Conservation (phyloP, 2,113 vertebrate genomes). For the Pyrgilauda ruficollis region DNA sequence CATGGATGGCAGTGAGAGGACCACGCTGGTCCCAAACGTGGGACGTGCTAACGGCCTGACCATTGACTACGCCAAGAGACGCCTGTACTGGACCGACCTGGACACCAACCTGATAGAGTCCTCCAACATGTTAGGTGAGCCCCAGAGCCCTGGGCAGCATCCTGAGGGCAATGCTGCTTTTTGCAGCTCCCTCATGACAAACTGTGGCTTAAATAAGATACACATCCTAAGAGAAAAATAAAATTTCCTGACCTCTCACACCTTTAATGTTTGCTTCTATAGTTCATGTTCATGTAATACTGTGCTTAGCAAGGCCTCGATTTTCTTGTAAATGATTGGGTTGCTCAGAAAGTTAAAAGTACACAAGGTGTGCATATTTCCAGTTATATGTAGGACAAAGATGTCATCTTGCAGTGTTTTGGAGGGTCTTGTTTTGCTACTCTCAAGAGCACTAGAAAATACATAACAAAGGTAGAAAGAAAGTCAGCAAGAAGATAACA, state of each 20-base stretch:
- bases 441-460: background rate
- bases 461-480: background rate
- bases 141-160: background rate
- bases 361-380: background rate
- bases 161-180: background rate
- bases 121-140: constrained; percentile 92
- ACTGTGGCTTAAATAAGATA: background rate
- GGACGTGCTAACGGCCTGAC: constrained; percentile 94
- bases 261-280: background rate
- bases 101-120: constrained; percentile 96
- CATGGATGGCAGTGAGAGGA: constrained; percentile 91
- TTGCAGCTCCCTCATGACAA: background rate
- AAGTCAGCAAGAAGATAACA: background rate
- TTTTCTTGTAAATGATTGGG: background rate
- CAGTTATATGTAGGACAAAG: background rate
- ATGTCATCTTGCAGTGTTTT: background rate
- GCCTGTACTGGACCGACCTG: constrained; percentile 95
- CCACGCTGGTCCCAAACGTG: constrained; percentile 89
- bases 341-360: constrained; percentile 3
- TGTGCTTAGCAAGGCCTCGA: background rate
- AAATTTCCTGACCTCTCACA: accelerated
- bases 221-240: background rate
- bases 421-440: background rate
- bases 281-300: background rate
- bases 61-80: constrained; percentile 92